Evolutionary conservation across 2,888 invertebrate species (phyloP), one percentile per base, ranked within the genome.

Genomic region (Caenorhabditis uteleia): DNA sequence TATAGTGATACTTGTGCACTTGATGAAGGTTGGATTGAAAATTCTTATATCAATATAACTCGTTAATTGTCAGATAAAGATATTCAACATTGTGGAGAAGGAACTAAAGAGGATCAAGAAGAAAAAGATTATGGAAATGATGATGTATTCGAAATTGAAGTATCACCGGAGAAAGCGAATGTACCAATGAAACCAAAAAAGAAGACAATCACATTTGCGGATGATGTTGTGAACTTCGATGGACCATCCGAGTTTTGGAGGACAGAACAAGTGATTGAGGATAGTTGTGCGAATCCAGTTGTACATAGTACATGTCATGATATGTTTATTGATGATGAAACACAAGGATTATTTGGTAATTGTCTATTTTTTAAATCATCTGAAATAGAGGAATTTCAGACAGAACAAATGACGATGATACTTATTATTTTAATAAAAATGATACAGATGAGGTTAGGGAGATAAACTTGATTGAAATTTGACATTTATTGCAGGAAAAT

Each of bases 281-380:
- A 60, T 10, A 54, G 48, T 29, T 58, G 60, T 33, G 60, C 18
- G 7, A 8, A 25, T 6, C 39, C 39, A 18, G n/a, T 51, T 7
- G 53, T 38, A 20, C 47, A 26, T n/a, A 43, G 36, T 29, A 50
- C 34, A 2, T 34, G 36, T 23, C 26, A 38, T 20, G 49, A 54
- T 3, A 54, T 54, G 27, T 46, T 44, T n/a, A 60, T 60, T 33
- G 60, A 60, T 34, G 29, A 45, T 23, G 59, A 60, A 27, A 54
- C 60, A 6, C 38, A 42, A 21, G 47, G 43, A 25, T 6, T 34
- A 5, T 1, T 2, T 2, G 14, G 46, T 43, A 16, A n/a, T 26
- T 27, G 10, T 36, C 10, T 36, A 20, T 7, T 7, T 3, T 7
- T 36, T 36, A 7, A n/a, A n/a, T n/a, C n/a, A n/a, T n/a, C n/a